These are phyloP conservation scores for Belgica antarctica DNA, from an alignment of 2,888 invertebrate genomes.

Conservation along the genomic window DNA sequence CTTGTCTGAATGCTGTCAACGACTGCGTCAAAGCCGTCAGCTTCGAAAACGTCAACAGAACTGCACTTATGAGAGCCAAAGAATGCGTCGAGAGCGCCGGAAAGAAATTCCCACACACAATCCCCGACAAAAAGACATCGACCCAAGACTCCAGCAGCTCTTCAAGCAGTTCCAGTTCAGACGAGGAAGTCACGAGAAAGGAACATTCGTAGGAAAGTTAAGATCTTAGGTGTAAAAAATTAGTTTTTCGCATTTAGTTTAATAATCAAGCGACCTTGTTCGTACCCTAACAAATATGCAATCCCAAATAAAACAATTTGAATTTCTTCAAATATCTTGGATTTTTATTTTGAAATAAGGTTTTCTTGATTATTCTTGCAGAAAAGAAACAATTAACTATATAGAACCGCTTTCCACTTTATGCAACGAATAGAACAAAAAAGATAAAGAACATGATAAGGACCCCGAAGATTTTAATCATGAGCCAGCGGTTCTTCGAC, in stretches of 20 bases:
- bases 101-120: slow-evolving; percentile 60
- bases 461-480: slow-evolving; percentile 98
- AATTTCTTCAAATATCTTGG: too few relatives aligned
- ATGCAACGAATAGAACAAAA: slow-evolving; percentile 95
- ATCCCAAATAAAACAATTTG: too few relatives aligned
- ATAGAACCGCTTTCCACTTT: slow-evolving; percentile 50
- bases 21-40: slow-evolving; percentile 57
- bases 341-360: too few relatives aligned
- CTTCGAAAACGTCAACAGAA: slow-evolving; percentile 62
- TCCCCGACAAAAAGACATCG: slow-evolving; percentile 56
- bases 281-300: background rate
- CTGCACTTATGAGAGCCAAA: slow-evolving; percentile 61
- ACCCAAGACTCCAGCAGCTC: slow-evolving; percentile 48
- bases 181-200: slow-evolving; percentile 34
- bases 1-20: slow-evolving; percentile 57
- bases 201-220: background rate
- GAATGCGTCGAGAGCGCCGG: slow-evolving; percentile 58
- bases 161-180: slow-evolving; percentile 48
- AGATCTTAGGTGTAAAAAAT: background rate
- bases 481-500: slow-evolving; percentile 95
- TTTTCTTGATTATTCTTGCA: background rate
- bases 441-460: slow-evolving; percentile 98
- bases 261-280: background rate
- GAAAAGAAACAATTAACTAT: slow-evolving; percentile 6
- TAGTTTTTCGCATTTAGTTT: slow-evolving; percentile 8